phyloP scores from a whole-genome alignment of 2,797 vertebrate genomes.

The Sylvilagus floridanus region DNA sequence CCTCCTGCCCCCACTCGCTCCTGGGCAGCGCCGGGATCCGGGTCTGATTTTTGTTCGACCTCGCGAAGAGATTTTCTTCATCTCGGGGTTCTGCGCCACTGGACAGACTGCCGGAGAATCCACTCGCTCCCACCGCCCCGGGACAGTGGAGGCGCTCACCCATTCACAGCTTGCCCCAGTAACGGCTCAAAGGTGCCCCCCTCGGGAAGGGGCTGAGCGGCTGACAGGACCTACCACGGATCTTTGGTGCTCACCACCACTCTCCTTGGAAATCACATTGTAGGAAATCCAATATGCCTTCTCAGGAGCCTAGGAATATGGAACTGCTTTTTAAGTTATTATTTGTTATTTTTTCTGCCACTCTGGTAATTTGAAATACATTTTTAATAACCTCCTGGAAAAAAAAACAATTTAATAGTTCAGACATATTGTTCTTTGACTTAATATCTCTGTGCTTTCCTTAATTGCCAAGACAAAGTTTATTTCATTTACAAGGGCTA shows the following conservation, averaged over 20 bases:
- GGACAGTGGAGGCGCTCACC: conserved; percentile 35
- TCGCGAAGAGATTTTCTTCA: conserved; percentile 55
- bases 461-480: conserved; percentile 83
- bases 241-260: conserved; percentile 45
- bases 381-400: conserved; percentile 83
- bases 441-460: conserved; percentile 81
- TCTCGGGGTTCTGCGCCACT: neutral
- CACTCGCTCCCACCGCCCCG: neutral
- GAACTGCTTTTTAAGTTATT: conserved; percentile 76
- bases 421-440: conserved; percentile 80
- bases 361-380: conserved; percentile 81
- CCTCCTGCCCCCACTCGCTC: conserved; percentile 66
- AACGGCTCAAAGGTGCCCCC: conserved; percentile 52
- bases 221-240: neutral
- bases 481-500: conserved; percentile 75
- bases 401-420: conserved; percentile 77
- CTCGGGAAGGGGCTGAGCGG: neutral
- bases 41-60: conserved; percentile 65
- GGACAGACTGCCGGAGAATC: conserved; percentile 33
- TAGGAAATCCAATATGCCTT: conserved; percentile 71
- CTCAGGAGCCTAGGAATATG: conserved; percentile 74
- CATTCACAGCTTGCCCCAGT: neutral
- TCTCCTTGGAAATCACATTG: conserved; percentile 58
- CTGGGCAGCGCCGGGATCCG: conserved; percentile 22
- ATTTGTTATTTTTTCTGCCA: conserved; percentile 81